phyloP scores from a whole-genome alignment of 2,113 vertebrate species.

The Dasyornis broadbenti region DNA sequence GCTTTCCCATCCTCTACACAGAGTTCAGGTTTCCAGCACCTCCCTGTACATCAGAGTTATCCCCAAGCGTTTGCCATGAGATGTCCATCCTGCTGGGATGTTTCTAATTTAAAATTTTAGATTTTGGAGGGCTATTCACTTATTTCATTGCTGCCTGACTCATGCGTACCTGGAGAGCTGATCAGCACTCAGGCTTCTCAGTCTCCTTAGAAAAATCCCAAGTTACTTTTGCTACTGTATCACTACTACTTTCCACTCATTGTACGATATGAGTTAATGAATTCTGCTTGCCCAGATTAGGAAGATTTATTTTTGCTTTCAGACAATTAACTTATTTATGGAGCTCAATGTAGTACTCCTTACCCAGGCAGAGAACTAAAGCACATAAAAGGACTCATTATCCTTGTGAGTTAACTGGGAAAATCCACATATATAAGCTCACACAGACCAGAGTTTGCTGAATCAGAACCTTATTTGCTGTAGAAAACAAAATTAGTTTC shows the following conservation, averaged over 20 bases:
- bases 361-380: not conserved
- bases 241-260: not conserved
- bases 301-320: not conserved
- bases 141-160: not conserved
- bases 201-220: not conserved
- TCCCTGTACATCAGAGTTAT: not conserved
- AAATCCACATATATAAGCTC: not conserved
- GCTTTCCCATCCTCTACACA: rapidly evolving
- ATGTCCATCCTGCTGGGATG: not conserved
- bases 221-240: not conserved
- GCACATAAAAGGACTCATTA: not conserved
- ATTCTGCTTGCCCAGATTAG: not conserved
- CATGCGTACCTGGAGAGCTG: not conserved
- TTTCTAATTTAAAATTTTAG: not conserved
- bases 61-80: not conserved
- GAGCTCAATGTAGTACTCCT: not conserved
- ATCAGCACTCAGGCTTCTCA: not conserved
- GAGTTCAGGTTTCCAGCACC: not conserved
- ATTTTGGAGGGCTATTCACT: not conserved
- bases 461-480: constrained; percentile 11
- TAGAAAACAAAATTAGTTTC: constrained; percentile 29
- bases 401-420: not conserved
- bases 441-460: not conserved
- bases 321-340: constrained; percentile 3
- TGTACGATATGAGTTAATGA: not conserved